Base-by-base conservation (phyloP, 2,888 invertebrate species). In the Limnephilus auricula region DNA sequence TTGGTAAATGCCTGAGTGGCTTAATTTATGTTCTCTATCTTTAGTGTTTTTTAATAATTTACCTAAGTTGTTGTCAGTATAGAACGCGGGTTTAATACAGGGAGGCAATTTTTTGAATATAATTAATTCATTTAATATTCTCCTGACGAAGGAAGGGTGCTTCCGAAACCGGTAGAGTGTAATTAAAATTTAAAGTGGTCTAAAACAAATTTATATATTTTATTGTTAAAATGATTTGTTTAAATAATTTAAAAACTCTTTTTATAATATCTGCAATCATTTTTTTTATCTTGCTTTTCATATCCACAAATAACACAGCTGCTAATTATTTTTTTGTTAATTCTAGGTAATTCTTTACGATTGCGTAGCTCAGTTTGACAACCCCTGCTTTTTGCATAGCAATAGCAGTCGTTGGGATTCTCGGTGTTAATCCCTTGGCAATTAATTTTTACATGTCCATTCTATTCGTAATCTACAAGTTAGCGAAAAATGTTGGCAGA, bases 381-480 rank as follows among this genome's bases (percentile, higher is more conserved):
- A 85, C 25, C 34, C 82, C 82, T 82, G 82, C 34, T 9, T 82
- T 65, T 9, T n/a, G 65, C 45, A 40, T 45, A 40, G 85, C 80
- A 78, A 87, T 31, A 88, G 91, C 91, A 91, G 45, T 91, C 87
- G 82, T 91, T 50, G 88, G 91, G 91, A 91, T 91, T 91, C 91
- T 82, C 88, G 30, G 30, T 85, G 40, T n/a, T 78, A 79, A 89
- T 89, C 78, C 79, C 31, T 79, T 32, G 34, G 25, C 78, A n/a
- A 79, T 89, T 87, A 40, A 18, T 79, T 79, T 65, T 89, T 89
- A 78, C 12, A 79, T 18, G 40, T 89, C 79, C 78, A 84, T 37
- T 34, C 12, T 18, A 82, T 40, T 25, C 65, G 18, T 65, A 18
- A 65, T 65, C 18, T 18, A 65, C 18, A 65, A 45, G 45, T 45